Base-by-base conservation (phyloP, 2,888 invertebrate genomes). In the Lithophane socia region DNA sequence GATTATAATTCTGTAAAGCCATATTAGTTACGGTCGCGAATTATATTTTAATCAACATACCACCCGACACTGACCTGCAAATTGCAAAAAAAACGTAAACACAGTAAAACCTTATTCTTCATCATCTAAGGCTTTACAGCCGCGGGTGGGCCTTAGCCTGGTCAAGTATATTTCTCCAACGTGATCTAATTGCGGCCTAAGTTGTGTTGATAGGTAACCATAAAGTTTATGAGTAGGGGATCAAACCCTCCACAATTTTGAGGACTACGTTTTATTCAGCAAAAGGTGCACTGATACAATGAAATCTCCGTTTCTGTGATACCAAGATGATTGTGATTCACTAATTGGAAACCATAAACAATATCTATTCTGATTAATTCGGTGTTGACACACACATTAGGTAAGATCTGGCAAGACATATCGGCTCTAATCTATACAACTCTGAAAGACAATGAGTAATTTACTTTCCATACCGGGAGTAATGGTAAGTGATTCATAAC, bases 311-410 rank as follows among this genome's bases (percentile, higher is more conserved):
- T 68, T 18, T 49, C 21, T 63, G 8, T 13, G n/a, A 47, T 21
- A 37, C 9, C 16, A 37, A 60, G 16, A 13, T 13, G 37, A 49
- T 10, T 49, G 21, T 75, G 66, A 67, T 24, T 56, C 63, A 82
- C 76, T 79, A 67, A 79, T 82, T 82, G 13, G 29, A 49, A 18
- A 44, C 49, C 10, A 58, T 75, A 75, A 63, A 75, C 63, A 63
- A 75, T 82, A 75, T 67, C 61, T 44, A 1, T 37, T 9, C 49
- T 75, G 24, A 79, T 75, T 75, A 67, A 79, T 75, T 82, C 8
- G 21, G 63, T 75, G 79, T 67, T 67, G 79, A 82, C 82, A 79
- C 3, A 81, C 42, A 81, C 3, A 67, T 82, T 73, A 56, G 56
- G 13, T 4, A 56, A 37, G 42, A n/a, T 64, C 49, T 79, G 79